These are phyloP conservation scores for Ptychodera flava DNA, from an alignment of 35 echinoderm and acorn worm species.

Conservation along the genomic window DNA sequence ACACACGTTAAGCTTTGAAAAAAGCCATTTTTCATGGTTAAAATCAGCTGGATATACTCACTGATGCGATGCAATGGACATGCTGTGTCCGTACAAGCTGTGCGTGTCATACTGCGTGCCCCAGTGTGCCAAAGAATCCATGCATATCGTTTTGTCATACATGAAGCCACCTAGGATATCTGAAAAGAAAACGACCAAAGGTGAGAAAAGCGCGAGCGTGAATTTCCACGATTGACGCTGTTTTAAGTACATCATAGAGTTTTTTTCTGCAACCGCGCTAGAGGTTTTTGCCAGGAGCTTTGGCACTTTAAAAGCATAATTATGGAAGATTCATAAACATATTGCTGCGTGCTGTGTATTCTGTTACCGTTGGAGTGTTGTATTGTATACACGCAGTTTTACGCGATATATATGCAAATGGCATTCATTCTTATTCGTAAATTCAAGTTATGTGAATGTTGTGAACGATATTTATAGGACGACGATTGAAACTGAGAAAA, in stretches of 20 bases:
- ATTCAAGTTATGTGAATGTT: no score
- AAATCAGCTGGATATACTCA: no score
- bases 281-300: background rate
- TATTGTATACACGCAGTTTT: no score
- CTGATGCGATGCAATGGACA: constrained; percentile 62
- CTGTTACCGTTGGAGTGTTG: no score
- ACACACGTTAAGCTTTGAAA: no score
- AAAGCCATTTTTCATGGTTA: no score
- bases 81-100: constrained; percentile 86
- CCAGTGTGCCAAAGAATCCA: constrained; percentile 59
- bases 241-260: background rate
- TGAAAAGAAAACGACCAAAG: constrained; percentile 5
- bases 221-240: constrained; percentile 33
- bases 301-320: background rate
- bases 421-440: no score
- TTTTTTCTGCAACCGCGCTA: background rate
- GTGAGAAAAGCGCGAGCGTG: constrained; percentile 48
- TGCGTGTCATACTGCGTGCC: constrained; percentile 78
- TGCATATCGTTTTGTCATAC: background rate
- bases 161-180: background rate
- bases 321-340: background rate
- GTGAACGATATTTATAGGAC: no score
- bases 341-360: no score
- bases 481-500: no score
- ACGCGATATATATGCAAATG: no score